Percentiles rank a stretch among this genome's conserved stretches.
Evolutionary conservation across 2,888 invertebrate species (phyloP).

Genomic region (Hypselothyrea guttata): DNA sequence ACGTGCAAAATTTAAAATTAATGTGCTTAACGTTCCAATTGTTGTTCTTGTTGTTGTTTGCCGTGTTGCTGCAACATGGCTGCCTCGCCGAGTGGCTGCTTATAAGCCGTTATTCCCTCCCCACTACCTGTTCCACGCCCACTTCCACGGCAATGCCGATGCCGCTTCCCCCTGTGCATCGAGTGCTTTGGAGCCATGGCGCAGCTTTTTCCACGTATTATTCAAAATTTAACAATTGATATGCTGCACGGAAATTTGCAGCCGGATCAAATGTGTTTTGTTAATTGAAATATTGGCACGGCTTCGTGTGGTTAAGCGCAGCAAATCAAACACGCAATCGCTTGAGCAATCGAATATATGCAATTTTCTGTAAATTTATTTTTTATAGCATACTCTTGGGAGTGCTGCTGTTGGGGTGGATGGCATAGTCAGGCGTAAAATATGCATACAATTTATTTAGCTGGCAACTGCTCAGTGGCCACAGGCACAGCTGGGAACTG

Average conservation of each 20-base stretch:
- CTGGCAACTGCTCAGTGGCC: conserved; percentile 6
- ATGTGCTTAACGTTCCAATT: conserved; percentile 42
- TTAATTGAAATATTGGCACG: conserved; percentile 43
- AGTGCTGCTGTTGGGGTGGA: not conserved
- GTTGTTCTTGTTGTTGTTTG: conserved; percentile 8
- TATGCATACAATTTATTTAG: conserved; percentile 53
- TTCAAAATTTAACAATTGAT: conserved; percentile 63
- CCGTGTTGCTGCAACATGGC: conserved; percentile 33
- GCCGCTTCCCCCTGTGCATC: conserved; percentile 11
- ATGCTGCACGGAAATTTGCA: conserved; percentile 43
- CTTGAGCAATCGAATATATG: too few species aligned
- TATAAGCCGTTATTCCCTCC: not conserved
- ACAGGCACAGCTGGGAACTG: conserved; percentile 17
- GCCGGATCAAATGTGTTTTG: conserved; percentile 32
- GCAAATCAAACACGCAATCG: too few species aligned
- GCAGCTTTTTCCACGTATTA: conserved; percentile 47
- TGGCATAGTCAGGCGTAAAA: conserved; percentile 13
- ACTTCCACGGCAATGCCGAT: not conserved
- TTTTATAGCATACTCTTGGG: conserved; percentile 7
- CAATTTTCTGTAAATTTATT: not conserved
- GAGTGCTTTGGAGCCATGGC: conserved; percentile 40
- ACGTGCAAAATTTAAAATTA: conserved; percentile 69
- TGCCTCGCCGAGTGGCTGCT: conserved; percentile 42
- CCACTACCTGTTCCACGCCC: too few species aligned
- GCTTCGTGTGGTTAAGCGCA: conserved; percentile 19